Percentiles rank a stretch among this genome's conserved stretches.
These are phyloP conservation scores for Drosophila orena DNA, from an alignment of 1,140 invertebrate genomes.

Conservation along the genomic window DNA sequence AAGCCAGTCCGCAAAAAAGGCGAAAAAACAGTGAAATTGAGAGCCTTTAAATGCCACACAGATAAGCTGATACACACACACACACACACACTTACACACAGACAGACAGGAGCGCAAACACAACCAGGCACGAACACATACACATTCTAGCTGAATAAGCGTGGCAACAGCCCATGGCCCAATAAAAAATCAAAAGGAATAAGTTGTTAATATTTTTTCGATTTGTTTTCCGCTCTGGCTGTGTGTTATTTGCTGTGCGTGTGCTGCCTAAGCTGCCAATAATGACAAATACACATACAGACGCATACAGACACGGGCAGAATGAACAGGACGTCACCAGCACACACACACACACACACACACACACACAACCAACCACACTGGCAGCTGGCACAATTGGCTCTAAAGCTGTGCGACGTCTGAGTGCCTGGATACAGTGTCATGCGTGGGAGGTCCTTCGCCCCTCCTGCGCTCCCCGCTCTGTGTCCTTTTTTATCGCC, in stretches of 20 bases:
- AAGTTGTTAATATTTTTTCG: conserved; percentile 74
- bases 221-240: conserved; percentile 58
- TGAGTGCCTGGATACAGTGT: conserved; percentile 75
- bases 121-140: conserved; percentile 3
- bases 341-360: not conserved
- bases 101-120: no score
- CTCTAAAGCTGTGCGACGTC: conserved; percentile 62
- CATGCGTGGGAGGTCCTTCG: conserved; percentile 25
- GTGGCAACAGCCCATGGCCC: conserved; percentile 48
- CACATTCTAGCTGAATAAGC: conserved; percentile 24
- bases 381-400: conserved; percentile 52
- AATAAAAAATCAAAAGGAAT: conserved; percentile 77
- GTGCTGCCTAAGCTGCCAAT: conserved; percentile 67
- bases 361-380: conserved; percentile 9
- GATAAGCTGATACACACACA: conserved; percentile 23
- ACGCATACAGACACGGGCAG: not conserved
- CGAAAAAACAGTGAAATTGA: not conserved
- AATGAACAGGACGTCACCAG: not conserved
- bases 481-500: conserved; percentile 8
- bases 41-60: conserved; percentile 40
- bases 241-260: not conserved
- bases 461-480: not conserved
- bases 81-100: conserved; percentile 8
- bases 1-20: not conserved
- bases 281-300: conserved; percentile 51